phyloP scores from a whole-genome alignment of 2,113 vertebrate species.

The Syngnathoides biaculeatus region DNA sequence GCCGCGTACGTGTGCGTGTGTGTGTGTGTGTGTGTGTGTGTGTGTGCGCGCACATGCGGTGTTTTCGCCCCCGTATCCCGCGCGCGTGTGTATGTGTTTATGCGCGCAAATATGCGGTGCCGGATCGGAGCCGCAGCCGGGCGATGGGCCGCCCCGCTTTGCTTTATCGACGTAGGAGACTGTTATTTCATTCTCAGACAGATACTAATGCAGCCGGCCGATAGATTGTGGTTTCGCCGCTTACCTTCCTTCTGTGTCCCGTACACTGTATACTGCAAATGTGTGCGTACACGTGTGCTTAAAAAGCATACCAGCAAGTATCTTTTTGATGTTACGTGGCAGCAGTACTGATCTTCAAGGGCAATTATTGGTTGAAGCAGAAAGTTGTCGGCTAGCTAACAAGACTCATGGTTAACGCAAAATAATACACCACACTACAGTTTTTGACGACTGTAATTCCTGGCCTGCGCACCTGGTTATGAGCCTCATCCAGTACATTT shows the following conservation, averaged over 20 bases:
- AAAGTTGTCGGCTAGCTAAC: too few species aligned
- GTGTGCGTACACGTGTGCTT: not conserved
- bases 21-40: constrained; percentile 15
- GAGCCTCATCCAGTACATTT: too few species aligned
- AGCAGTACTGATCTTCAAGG: too few species aligned
- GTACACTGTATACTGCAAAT: constrained; percentile 43
- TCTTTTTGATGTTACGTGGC: too few species aligned
- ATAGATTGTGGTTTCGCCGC: constrained; percentile 73
- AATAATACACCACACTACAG: too few species aligned
- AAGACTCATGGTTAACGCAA: too few species aligned
- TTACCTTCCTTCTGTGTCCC: constrained; percentile 52
- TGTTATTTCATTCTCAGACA: constrained; percentile 77
- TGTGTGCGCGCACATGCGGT: too few species aligned
- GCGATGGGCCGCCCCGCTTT: constrained; percentile 50
- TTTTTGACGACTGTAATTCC: too few species aligned
- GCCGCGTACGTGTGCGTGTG: constrained; percentile 10
- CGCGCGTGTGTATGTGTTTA: constrained; percentile 9
- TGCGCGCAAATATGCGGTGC: constrained; percentile 33
- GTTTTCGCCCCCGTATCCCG: not conserved
- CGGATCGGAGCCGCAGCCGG: constrained; percentile 27
- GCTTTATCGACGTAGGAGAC: constrained; percentile 74
- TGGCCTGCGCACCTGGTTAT: too few species aligned
- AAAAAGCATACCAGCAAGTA: too few species aligned
- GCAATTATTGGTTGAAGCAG: too few species aligned
- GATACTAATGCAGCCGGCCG: constrained; percentile 77